These are phyloP conservation scores for Seriola rivoliana DNA, from an alignment of 2,113 vertebrate species.

Conservation along the genomic window DNA sequence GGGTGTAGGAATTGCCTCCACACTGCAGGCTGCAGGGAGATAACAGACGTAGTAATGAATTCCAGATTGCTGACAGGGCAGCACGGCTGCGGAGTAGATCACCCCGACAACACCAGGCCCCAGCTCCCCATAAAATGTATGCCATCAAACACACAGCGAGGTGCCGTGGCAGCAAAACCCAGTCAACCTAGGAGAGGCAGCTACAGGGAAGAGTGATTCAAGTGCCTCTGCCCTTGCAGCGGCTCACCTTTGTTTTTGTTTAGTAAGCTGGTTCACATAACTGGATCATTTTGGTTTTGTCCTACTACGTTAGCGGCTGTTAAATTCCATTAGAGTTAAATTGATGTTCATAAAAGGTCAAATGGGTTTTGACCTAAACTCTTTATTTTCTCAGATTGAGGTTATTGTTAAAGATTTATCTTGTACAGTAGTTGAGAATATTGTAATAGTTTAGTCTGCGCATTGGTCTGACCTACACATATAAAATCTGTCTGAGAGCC, in stretches of 20 bases:
- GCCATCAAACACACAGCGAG: conserved; percentile 73
- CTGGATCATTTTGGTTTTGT: conserved; percentile 58
- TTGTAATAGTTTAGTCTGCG: conserved; percentile 20
- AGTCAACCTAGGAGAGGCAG: conserved; percentile 70
- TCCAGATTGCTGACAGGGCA: conserved; percentile 89
- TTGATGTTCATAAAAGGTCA: conserved; percentile 39
- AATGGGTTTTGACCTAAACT: conserved; percentile 32
- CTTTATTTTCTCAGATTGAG: conserved; percentile 24
- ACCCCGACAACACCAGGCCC: conserved; percentile 76
- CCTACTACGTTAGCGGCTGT: conserved; percentile 25
- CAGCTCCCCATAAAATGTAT: conserved; percentile 73
- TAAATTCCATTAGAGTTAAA: conserved; percentile 55
- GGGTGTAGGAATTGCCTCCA: conserved; percentile 86
- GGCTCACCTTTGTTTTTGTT: conserved; percentile 53
- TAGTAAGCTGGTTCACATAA: conserved; percentile 67
- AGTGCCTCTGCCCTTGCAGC: conserved; percentile 52
- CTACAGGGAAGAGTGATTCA: conserved; percentile 62
- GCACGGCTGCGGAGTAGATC: conserved; percentile 75
- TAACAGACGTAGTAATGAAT: conserved; percentile 90
- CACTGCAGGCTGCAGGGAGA: conserved; percentile 86
- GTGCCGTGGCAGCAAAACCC: conserved; percentile 78
- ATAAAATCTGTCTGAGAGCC: conserved; percentile 31
- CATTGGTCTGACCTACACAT: conserved; percentile 18
- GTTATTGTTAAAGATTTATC: conserved; percentile 7
- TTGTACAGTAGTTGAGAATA: conserved; percentile 3